Conservation (phyloP, 2,797 vertebrate genomes). For the Epinephelus malabaricus region DNA sequence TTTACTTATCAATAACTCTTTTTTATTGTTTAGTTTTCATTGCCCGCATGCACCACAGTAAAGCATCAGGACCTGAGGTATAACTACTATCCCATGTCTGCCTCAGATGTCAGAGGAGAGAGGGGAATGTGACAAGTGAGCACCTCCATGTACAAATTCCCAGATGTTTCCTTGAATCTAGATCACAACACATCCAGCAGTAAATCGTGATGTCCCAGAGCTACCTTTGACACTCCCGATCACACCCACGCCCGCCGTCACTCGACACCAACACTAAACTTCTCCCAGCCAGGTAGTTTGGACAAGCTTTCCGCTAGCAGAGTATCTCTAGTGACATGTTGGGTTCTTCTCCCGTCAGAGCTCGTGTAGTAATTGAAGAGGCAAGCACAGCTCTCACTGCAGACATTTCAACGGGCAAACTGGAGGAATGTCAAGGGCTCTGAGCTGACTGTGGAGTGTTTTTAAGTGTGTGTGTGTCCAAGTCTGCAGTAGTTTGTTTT, state of each 20-base stretch:
- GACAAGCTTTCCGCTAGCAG: constrained; percentile 36
- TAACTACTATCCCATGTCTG: neutral
- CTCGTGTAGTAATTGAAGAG: constrained; percentile 55
- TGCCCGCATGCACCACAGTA: neutral
- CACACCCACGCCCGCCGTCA: constrained; percentile 13
- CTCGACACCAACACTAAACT: constrained; percentile 30
- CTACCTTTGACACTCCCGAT: constrained; percentile 32
- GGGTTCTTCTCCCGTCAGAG: constrained; percentile 49
- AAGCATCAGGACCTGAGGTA: neutral
- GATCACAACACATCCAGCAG: constrained; percentile 47
- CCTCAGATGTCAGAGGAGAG: constrained; percentile 32
- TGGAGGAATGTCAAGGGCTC: constrained; percentile 59
- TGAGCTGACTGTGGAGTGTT: constrained; percentile 9
- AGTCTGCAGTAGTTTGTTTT: neutral
- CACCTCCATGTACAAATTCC: constrained; percentile 17
- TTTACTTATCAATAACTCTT: neutral
- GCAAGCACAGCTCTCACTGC: constrained; percentile 33
- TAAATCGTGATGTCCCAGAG: constrained; percentile 35
- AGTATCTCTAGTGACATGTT: constrained; percentile 60
- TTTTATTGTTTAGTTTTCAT: neutral
- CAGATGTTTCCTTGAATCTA: constrained; percentile 47
- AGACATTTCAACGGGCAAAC: constrained; percentile 50
- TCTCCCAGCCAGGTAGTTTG: constrained; percentile 30
- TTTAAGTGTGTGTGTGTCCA: constrained; percentile 3
- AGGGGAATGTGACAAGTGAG: constrained; percentile 27